phyloP scores from a whole-genome alignment of 2,113 vertebrate genomes.

The Telmatochromis bifrenatus region DNA sequence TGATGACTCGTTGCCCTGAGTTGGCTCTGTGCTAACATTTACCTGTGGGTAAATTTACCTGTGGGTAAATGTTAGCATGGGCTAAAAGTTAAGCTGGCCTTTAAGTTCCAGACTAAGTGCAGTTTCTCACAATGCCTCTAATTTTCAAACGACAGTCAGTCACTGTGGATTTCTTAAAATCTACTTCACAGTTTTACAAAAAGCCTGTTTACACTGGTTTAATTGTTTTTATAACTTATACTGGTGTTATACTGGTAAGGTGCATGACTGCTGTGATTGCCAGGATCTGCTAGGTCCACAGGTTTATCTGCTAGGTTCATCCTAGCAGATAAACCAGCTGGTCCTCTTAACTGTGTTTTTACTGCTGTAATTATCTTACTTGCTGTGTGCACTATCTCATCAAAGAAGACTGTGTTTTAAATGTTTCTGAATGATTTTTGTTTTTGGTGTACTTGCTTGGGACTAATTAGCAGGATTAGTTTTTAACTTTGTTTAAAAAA shows the following conservation, averaged over 20 bases:
- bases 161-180: not conserved
- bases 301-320: not conserved
- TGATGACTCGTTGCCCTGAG: not conserved
- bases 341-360: not conserved
- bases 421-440: not conserved
- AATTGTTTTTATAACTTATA: not conserved
- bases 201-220: not conserved
- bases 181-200: not conserved
- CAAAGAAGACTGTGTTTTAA: not conserved
- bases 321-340: not conserved
- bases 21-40: not conserved
- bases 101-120: not conserved
- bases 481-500: not conserved
- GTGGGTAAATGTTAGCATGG: not conserved
- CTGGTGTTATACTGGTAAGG: not conserved
- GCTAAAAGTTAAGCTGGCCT: rapidly evolving
- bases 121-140: not conserved
- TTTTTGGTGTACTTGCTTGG: not conserved
- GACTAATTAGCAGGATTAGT: not conserved
- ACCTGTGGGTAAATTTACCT: not conserved
- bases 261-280: not conserved
- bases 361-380: not conserved
- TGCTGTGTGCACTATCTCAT: not conserved
- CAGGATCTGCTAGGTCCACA: not conserved
- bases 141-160: not conserved